Conservation (phyloP, 2,888 invertebrate species). For the Andrena bicolor region DNA sequence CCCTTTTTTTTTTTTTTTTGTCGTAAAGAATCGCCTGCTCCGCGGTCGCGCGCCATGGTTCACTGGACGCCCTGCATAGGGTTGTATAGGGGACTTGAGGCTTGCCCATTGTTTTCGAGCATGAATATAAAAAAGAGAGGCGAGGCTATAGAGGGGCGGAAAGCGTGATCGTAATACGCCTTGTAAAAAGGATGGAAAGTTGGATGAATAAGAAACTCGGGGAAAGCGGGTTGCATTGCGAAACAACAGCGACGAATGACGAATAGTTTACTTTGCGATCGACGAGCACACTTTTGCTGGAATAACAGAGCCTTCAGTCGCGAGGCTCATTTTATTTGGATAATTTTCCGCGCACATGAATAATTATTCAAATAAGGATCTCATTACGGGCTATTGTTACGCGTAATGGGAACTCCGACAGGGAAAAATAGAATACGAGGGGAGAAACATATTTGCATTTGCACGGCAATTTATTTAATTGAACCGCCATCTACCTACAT, state of each 20-base stretch:
- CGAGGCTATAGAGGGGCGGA: constrained; percentile 4
- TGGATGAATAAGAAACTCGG: neutral
- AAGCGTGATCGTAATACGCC: constrained; percentile 24
- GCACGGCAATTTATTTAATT: too few species aligned
- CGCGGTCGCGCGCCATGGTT: neutral
- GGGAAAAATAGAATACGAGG: too few species aligned
- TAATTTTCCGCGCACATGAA: neutral
- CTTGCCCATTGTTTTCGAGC: neutral
- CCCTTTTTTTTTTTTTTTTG: neutral
- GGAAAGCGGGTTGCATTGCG: constrained; percentile 39
- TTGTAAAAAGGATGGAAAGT: constrained; percentile 41
- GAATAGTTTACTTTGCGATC: neutral
- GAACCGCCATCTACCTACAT: too few species aligned
- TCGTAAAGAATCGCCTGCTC: neutral
- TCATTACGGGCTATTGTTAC: neutral
- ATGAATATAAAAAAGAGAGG: neutral
- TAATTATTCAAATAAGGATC: neutral
- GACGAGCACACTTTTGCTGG: neutral
- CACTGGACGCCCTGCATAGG: neutral
- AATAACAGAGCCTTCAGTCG: neutral
- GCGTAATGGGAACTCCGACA: too few species aligned
- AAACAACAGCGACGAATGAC: neutral
- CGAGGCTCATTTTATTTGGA: neutral
- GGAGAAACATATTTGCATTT: too few species aligned
- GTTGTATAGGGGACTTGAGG: neutral